Conservation (phyloP, 2,888 invertebrate species). For the Athrips mouffetella region DNA sequence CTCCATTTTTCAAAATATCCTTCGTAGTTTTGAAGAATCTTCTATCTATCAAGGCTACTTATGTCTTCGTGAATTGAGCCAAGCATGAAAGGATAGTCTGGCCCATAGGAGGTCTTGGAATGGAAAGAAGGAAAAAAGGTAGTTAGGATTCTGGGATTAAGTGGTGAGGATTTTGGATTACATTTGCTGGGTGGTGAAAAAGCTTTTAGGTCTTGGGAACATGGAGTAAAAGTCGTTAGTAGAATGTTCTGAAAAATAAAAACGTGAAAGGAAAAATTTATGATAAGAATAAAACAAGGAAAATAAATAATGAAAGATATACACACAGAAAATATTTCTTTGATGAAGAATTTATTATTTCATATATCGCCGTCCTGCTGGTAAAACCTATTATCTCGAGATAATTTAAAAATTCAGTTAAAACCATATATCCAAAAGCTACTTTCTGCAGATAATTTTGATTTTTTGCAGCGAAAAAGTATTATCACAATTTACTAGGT, state of each 20-base stretch:
- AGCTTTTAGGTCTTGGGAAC: background rate
- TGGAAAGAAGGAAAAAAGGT: conserved; percentile 5
- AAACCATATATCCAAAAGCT: too few species aligned
- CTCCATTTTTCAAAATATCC: conserved; percentile 10
- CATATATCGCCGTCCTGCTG: too few species aligned
- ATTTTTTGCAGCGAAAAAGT: too few species aligned
- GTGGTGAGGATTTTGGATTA: background rate
- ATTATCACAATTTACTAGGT: too few species aligned
- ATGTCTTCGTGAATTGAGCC: conserved; percentile 42
- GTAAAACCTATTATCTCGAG: too few species aligned
- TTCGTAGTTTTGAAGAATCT: conserved; percentile 17
- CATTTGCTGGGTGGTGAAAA: background rate
- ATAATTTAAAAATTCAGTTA: too few species aligned
- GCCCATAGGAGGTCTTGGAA: conserved; percentile 48
- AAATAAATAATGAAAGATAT: too few species aligned
- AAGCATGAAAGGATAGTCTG: conserved; percentile 40
- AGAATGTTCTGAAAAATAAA: too few species aligned
- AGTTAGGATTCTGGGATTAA: background rate
- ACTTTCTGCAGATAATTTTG: too few species aligned
- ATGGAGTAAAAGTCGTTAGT: background rate
- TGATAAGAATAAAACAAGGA: background rate
- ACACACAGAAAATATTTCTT: too few species aligned
- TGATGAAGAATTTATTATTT: too few species aligned
- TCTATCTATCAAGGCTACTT: conserved; percentile 21
- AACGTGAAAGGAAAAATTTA: background rate